Evolutionary conservation across 1,140 invertebrate species (phyloP), one percentile per base, ranked within the genome.

Genomic region (Achroia grisella): DNA sequence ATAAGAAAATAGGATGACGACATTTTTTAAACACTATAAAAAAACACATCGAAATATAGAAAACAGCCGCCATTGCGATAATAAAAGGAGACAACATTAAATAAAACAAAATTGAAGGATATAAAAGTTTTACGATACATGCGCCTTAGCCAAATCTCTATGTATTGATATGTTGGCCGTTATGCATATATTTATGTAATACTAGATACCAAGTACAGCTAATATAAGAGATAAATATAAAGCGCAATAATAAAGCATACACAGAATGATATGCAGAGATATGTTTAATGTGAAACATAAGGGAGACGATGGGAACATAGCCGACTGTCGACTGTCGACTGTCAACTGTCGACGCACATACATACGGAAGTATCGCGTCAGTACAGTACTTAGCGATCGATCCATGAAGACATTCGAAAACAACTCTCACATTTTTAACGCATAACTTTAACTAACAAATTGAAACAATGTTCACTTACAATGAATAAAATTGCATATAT

Each of bases 381-480:
- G 36, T 32, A 37, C 39, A 39, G 23, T 28, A 44, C 13, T 23
- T 23, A 23, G 50, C 49, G 52, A 48, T 48, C 50, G 49, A 53
- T 50, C 44, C 54, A 54, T 67, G 45, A 62, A 57, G 46, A 68
- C 55, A 72, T 64, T 64, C 58, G 66, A 77, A 76, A 71, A 73
- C 69, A 73, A 80, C 70, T 61, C 65, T 69, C 63, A 71, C 62
- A 74, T 65, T 66, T 70, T 52, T 74, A 81, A 82, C 77, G 76
- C 75, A 82, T 82, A 85, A 82, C 80, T 77, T 84, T 78, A 84
- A 84, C 76, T 68, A 85, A 82, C 78, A 79, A 84, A 81, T 79
- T 70, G 77, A 85, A 85, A 84, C 80, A 82, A 84, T 83, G 60
- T 75, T 76, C 73, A 75, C 74, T 78, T 74, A 77, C 65, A 72